Percentiles rank a stretch among this genome's conserved stretches.
These are phyloP conservation scores for Diloba caeruleocephala DNA, from an alignment of 2,888 invertebrate species.

Conservation along the genomic window DNA sequence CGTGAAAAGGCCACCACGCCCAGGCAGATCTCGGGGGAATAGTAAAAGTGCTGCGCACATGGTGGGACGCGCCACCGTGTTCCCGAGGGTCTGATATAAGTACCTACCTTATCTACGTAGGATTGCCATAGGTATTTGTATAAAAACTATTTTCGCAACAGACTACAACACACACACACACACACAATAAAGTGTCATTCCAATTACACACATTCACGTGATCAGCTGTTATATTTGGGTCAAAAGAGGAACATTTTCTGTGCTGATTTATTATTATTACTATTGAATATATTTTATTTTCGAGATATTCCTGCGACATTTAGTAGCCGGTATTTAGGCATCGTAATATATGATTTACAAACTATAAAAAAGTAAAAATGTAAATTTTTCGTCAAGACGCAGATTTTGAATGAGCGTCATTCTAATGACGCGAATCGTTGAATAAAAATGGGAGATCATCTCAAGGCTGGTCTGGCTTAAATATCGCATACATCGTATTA, in stretches of 20 bases:
- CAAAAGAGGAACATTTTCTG: slow-evolving; percentile 51
- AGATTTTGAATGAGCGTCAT: slow-evolving; percentile 18
- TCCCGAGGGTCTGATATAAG: too few relatives aligned
- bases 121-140: slow-evolving; percentile 6
- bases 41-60: too few relatives aligned
- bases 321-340: slow-evolving; percentile 25
- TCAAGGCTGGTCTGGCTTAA: slow-evolving; percentile 14
- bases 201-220: slow-evolving; percentile 27
- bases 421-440: slow-evolving; percentile 14
- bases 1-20: too few relatives aligned
- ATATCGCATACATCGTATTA: not conserved
- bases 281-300: slow-evolving; percentile 28
- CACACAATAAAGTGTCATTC: slow-evolving; percentile 38
- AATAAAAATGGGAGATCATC: slow-evolving; percentile 14
- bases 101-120: too few relatives aligned
- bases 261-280: slow-evolving; percentile 39
- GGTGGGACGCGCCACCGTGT: too few relatives aligned
- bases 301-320: slow-evolving; percentile 21
- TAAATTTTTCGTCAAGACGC: slow-evolving; percentile 21
- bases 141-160: not conserved
- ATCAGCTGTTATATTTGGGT: slow-evolving; percentile 62
- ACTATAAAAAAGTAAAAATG: slow-evolving; percentile 21
- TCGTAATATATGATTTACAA: slow-evolving; percentile 40
- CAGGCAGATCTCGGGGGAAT: too few relatives aligned
- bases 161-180: slow-evolving; percentile 14